Conservation (phyloP, 2,797 vertebrate species). For the Lepidocolaptes lacrymiger region DNA sequence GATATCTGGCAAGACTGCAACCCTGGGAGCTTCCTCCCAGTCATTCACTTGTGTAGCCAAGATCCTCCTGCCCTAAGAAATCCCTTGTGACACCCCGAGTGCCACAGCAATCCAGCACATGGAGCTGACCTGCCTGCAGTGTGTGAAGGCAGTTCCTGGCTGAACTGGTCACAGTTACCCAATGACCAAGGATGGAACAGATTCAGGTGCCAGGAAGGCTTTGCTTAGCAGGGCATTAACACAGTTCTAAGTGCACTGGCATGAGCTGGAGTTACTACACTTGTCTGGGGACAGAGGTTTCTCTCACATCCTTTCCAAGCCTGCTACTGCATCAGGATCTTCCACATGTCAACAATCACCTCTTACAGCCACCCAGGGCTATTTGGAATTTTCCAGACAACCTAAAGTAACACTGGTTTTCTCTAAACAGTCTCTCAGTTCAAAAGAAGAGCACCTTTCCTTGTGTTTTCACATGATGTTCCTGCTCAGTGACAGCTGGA, state of each 20-base stretch:
- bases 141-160: background rate
- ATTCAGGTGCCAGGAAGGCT: background rate
- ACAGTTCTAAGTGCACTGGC: background rate
- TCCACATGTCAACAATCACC: background rate
- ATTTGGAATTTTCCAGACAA: background rate
- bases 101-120: background rate
- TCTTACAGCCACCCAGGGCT: background rate
- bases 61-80: background rate
- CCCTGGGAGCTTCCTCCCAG: background rate
- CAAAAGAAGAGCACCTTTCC: background rate
- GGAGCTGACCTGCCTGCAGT: background rate
- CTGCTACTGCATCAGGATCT: background rate
- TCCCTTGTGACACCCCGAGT: background rate
- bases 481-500: background rate
- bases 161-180: background rate
- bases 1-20: background rate
- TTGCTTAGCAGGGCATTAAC: background rate
- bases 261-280: background rate
- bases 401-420: background rate
- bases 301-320: background rate
- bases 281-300: background rate
- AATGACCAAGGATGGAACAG: background rate
- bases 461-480: background rate
- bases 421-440: background rate
- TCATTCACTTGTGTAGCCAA: fast-evolving